Evolutionary conservation across 2,888 invertebrate genomes (phyloP), one percentile per base, ranked within the genome.

Genomic region (Miltochrista miniata): DNA sequence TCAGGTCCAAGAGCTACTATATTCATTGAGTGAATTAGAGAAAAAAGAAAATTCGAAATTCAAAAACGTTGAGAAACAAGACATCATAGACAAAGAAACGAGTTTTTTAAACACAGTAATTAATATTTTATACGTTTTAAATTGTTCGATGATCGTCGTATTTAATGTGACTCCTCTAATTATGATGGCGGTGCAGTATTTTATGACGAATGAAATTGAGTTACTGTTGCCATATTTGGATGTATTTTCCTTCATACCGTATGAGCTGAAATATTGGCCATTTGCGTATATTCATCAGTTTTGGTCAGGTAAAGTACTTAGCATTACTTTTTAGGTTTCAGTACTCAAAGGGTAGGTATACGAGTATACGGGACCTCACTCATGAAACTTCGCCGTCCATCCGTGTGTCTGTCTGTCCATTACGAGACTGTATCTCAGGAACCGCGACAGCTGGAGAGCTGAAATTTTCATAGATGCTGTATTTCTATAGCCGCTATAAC

Each of bases 281-380:
- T 66, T 76, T 48, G 68, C 68, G 11, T 81, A 79, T 44, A 34
- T 77, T 7, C 73, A 78, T 55, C 78, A 81, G 45, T 61, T 76
- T 56, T 79, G 79, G 78, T 65, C 76, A 55, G 76, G 81, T 81
- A 56, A 56, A 57, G n/a, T n/a, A n/a, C n/a, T n/a, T n/a, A n/a
- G n/a, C n/a, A n/a, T n/a, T n/a, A 14, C 15, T 7, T 33, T 29
- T 13, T 7, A 13, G 35, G 11, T 24, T 35, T 12, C 1, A 11
- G 30, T 5, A 41, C 13, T 5, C 31, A 10, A n/a, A n/a, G n/a
- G n/a, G n/a, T n/a, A n/a, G n/a, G n/a, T n/a, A n/a, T n/a, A n/a
- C n/a, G n/a, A n/a, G n/a, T n/a, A n/a, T n/a, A n/a, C n/a, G n/a
- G n/a, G n/a, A n/a, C n/a, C n/a, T n/a, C n/a, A n/a, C n/a, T n/a